Conservation (phyloP, 2,797 vertebrate genomes). For the Apogon talboti region DNA sequence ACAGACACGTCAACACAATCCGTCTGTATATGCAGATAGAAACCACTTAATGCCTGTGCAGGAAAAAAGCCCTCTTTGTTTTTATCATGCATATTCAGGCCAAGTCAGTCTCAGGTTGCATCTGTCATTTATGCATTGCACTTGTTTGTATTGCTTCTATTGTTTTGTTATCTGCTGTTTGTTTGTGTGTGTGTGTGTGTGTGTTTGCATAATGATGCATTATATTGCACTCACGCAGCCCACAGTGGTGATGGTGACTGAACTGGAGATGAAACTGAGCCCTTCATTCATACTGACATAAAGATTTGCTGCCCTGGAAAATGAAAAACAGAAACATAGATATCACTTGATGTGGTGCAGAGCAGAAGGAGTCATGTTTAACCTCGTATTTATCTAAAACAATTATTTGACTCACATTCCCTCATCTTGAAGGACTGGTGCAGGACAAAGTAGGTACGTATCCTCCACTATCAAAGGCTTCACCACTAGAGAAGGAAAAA, state of each 20-base stretch:
- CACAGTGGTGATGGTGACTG: slow-evolving; percentile 96
- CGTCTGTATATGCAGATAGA: slow-evolving; percentile 10
- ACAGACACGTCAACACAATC: slow-evolving; percentile 47
- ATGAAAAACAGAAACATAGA: slow-evolving; percentile 10
- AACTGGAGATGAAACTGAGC: slow-evolving; percentile 97
- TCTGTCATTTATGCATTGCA: slow-evolving; percentile 14
- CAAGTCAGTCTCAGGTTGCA: slow-evolving; percentile 11
- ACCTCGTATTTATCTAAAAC: slow-evolving; percentile 34
- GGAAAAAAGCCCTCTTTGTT: slow-evolving; percentile 12
- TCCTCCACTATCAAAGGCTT: slow-evolving; percentile 96
- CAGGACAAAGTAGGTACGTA: slow-evolving; percentile 95
- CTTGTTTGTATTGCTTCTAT: slow-evolving; percentile 1
- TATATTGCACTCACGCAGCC: slow-evolving; percentile 91
- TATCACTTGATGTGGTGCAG: slow-evolving; percentile 4
- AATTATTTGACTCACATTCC: slow-evolving; percentile 89
- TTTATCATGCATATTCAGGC: slow-evolving; percentile 14
- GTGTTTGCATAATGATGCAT: background rate
- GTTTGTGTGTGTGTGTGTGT: background rate
- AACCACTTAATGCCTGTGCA: slow-evolving; percentile 12
- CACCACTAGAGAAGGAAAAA: slow-evolving; percentile 83
- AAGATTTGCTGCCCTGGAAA: slow-evolving; percentile 91
- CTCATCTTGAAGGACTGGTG: slow-evolving; percentile 92
- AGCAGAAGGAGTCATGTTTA: slow-evolving; percentile 3
- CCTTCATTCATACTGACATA: slow-evolving; percentile 99
- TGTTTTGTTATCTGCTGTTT: slow-evolving; percentile 1